Percentiles rank a stretch among this genome's conserved stretches.
Conservation (phyloP, 2,888 invertebrate species). For the Latrodectus hesperus region DNA sequence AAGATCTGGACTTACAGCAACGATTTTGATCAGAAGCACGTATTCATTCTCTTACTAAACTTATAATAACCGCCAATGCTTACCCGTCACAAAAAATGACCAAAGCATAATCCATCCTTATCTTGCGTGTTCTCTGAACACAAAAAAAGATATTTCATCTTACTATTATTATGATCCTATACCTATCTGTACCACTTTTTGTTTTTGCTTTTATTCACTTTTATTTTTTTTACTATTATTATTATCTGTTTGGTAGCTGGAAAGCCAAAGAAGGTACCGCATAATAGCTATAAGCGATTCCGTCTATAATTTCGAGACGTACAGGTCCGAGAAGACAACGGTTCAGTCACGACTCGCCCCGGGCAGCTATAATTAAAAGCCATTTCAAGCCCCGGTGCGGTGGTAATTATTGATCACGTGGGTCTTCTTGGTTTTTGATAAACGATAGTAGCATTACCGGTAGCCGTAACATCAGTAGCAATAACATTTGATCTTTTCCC, state of each 20-base stretch:
- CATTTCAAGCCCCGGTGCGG: conserved; percentile 48
- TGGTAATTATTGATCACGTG: conserved; percentile 67
- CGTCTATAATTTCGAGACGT: conserved; percentile 53
- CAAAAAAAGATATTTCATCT: conserved; percentile 28
- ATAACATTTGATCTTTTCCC: conserved; percentile 57
- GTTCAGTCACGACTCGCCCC: conserved; percentile 54
- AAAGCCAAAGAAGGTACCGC: conserved; percentile 25
- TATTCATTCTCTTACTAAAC: conserved; percentile 8
- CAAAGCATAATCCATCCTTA: conserved; percentile 52
- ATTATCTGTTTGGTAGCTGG: conserved; percentile 56
- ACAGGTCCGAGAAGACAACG: conserved; percentile 48
- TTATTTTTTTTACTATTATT: conserved; percentile 52
- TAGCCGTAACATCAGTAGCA: conserved; percentile 67
- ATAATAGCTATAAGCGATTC: conserved; percentile 50
- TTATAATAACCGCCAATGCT: conserved; percentile 5
- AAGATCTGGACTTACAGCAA: not conserved
- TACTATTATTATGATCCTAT: conserved; percentile 60
- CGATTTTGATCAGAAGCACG: not conserved
- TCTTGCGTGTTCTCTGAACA: not conserved
- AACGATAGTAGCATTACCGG: conserved; percentile 66
- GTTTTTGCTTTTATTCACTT: conserved; percentile 9
- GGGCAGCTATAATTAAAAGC: conserved; percentile 66
- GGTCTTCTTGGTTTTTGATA: conserved; percentile 47
- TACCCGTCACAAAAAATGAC: conserved; percentile 16
- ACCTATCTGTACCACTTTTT: conserved; percentile 33